Evolutionary conservation across 2,888 invertebrate genomes (phyloP).

Genomic region (Netelia fuscicornis): DNA sequence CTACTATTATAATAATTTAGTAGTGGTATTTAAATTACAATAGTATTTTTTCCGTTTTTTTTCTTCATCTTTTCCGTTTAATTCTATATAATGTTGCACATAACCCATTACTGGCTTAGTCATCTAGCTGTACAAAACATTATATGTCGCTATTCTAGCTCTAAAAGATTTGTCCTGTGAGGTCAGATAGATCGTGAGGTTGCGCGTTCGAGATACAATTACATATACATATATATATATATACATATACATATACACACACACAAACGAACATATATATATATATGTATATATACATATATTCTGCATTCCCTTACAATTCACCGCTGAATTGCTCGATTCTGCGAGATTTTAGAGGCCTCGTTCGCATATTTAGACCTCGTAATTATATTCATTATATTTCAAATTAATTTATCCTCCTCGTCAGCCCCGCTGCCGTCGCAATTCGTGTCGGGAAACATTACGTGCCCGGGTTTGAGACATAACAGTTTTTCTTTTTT

Average conservation of each 20-base stretch:
- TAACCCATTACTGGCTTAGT: slow-evolving; percentile 84
- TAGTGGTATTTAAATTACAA: slow-evolving; percentile 82
- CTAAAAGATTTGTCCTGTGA: slow-evolving; percentile 83
- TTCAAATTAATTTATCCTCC: slow-evolving; percentile 38
- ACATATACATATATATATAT: slow-evolving; percentile 44
- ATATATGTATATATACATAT: slow-evolving; percentile 56
- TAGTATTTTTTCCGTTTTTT: slow-evolving; percentile 75
- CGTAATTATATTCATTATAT: slow-evolving; percentile 40
- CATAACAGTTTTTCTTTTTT: slow-evolving; percentile 4
- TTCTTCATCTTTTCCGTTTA: slow-evolving; percentile 53
- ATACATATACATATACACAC: slow-evolving; percentile 23
- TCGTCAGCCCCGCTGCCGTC: slow-evolving; percentile 42
- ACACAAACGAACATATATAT: too few species aligned
- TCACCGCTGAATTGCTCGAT: slow-evolving; percentile 48
- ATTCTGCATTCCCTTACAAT: slow-evolving; percentile 48
- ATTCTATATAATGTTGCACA: slow-evolving; percentile 83
- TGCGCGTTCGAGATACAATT: slow-evolving; percentile 72
- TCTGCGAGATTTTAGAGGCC: slow-evolving; percentile 55
- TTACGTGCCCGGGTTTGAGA: slow-evolving; percentile 26
- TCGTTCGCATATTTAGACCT: slow-evolving; percentile 48
- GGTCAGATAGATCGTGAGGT: slow-evolving; percentile 80
- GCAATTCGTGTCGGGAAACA: slow-evolving; percentile 33
- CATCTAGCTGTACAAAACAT: slow-evolving; percentile 84
- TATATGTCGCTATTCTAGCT: slow-evolving; percentile 82
- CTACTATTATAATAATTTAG: slow-evolving; percentile 78